phyloP scores from a whole-genome alignment of 2,888 invertebrate species.

The Campoplex capitator region DNA sequence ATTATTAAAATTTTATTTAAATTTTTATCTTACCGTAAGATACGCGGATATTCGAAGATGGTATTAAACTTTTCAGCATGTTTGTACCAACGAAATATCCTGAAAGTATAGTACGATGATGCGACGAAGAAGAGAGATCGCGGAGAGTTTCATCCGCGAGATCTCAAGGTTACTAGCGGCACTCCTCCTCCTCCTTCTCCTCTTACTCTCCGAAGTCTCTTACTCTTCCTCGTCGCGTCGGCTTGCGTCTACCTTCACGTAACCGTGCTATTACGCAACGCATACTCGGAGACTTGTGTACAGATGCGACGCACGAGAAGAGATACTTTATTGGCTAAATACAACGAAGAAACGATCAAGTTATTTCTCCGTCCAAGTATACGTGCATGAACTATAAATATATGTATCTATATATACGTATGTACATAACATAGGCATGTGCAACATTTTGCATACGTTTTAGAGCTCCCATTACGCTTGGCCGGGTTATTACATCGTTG shows the following conservation, averaged over 20 bases:
- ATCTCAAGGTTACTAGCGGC: constrained; percentile 74
- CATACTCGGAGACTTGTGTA: constrained; percentile 55
- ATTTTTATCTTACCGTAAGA: not conserved
- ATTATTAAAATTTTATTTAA: not conserved
- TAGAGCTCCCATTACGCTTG: constrained; percentile 37
- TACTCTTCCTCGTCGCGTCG: constrained; percentile 32
- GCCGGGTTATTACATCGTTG: constrained; percentile 25
- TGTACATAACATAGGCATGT: not conserved
- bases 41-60: not conserved
- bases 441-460: constrained; percentile 19
- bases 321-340: constrained; percentile 47
- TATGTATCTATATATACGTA: not conserved
- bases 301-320: constrained; percentile 26
- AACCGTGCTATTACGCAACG: constrained; percentile 74
- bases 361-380: not conserved
- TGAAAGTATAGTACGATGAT: constrained; percentile 31
- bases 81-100: constrained; percentile 13
- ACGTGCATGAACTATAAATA: not conserved
- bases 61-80: not conserved
- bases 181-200: constrained; percentile 44
- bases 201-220: not conserved
- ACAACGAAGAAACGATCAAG: constrained; percentile 32
- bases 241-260: constrained; percentile 58
- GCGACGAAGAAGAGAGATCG: constrained; percentile 49
- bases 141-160: constrained; percentile 62